These are phyloP conservation scores for Magallana ariakensis DNA, from an alignment of 1,140 invertebrate genomes.

Conservation along the genomic window DNA sequence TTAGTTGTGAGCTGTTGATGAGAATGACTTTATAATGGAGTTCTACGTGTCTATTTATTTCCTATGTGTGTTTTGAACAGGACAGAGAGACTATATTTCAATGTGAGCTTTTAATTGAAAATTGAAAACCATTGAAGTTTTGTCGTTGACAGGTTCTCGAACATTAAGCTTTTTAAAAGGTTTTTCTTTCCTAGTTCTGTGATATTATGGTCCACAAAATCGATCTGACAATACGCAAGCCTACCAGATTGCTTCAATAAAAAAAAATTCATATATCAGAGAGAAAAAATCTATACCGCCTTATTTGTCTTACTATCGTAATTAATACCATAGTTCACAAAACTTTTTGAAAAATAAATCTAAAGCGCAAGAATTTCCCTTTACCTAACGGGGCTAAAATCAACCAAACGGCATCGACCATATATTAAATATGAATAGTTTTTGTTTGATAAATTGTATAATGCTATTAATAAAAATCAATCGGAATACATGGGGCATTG, in stretches of 20 bases:
- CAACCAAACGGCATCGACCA: background rate
- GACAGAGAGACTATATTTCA: background rate
- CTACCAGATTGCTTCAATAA: background rate
- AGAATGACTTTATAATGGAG: conserved; percentile 6
- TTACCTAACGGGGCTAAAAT: background rate
- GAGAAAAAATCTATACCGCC: background rate
- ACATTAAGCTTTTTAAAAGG: background rate
- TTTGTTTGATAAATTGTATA: conserved; percentile 19
- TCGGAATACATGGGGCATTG: conserved; percentile 22
- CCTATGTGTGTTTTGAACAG: background rate
- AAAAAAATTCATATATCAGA: background rate
- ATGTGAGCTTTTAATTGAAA: conserved; percentile 6
- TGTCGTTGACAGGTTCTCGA: background rate
- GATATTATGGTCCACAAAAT: background rate
- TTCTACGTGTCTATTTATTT: conserved; percentile 15
- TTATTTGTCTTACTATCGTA: conserved; percentile 1
- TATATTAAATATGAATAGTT: conserved; percentile 6
- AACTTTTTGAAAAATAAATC: conserved; percentile 1
- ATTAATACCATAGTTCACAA: background rate
- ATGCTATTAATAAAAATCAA: conserved; percentile 27
- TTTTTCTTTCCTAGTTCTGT: conserved; percentile 10
- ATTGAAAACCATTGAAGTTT: conserved; percentile 17
- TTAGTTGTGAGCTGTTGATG: background rate
- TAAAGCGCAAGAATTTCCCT: background rate
- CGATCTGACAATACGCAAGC: background rate